phyloP scores from a whole-genome alignment of 2,888 invertebrate genomes.

The Mesochorus sp. region DNA sequence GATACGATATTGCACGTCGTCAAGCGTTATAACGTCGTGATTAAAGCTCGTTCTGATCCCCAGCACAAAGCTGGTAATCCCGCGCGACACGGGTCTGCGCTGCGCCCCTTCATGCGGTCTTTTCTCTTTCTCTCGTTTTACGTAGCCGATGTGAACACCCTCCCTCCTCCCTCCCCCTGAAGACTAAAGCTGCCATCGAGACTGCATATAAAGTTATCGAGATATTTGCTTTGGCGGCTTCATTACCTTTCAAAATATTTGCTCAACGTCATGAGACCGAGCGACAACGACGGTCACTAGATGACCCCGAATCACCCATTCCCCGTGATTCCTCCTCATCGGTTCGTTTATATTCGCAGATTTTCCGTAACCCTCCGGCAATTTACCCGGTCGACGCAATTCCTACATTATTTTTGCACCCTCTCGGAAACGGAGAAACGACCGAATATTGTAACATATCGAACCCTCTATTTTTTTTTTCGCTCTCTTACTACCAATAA shows the following conservation, averaged over 20 bases:
- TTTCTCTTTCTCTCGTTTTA: constrained; percentile 36
- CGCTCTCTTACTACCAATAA: constrained; percentile 37
- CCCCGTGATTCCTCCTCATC: constrained; percentile 44
- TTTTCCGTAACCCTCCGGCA: constrained; percentile 48
- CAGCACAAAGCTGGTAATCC: constrained; percentile 73
- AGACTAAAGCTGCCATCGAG: constrained; percentile 40
- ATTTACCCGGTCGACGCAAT: constrained; percentile 41
- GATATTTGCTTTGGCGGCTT: constrained; percentile 78
- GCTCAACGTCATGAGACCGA: constrained; percentile 74
- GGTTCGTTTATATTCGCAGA: constrained; percentile 52
- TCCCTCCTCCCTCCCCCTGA: constrained; percentile 37
- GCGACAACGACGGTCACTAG: constrained; percentile 68
- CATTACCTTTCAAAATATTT: constrained; percentile 82
- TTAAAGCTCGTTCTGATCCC: constrained; percentile 59
- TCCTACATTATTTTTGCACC: constrained; percentile 52
- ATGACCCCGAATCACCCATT: constrained; percentile 69
- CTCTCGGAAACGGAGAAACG: constrained; percentile 34
- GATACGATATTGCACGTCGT: constrained; percentile 36
- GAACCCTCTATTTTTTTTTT: constrained; percentile 35
- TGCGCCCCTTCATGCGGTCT: constrained; percentile 29
- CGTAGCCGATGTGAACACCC: constrained; percentile 55
- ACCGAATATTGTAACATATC: constrained; percentile 41
- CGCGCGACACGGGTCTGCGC: constrained; percentile 75
- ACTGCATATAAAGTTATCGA: constrained; percentile 28
- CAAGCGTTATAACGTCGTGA: constrained; percentile 45